phyloP scores from a whole-genome alignment of 1,140 invertebrate species.

The Luehdorfia chinensis region DNA sequence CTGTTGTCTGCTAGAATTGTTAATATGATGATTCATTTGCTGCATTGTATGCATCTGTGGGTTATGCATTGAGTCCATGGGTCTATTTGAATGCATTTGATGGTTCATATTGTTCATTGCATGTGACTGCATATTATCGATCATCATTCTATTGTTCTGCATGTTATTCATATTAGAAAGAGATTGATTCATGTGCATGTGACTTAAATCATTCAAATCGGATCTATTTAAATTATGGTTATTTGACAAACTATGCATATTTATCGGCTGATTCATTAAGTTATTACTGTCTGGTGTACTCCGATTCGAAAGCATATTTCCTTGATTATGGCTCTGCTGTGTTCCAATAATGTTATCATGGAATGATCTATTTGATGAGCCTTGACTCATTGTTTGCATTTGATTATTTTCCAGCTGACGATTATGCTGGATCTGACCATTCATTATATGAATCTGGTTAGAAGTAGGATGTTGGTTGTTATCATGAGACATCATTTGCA shows the following conservation, averaged over 20 bases:
- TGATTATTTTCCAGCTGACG: conserved; percentile 52
- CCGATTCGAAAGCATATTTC: conserved; percentile 53
- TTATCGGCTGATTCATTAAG: conserved; percentile 59
- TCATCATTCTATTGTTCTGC: conserved; percentile 69
- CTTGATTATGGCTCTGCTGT: conserved; percentile 52
- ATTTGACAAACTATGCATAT: conserved; percentile 55
- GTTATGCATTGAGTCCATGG: conserved; percentile 63
- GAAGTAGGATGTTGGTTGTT: conserved; percentile 43
- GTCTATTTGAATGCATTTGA: conserved; percentile 60
- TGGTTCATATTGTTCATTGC: conserved; percentile 54
- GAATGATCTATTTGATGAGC: conserved; percentile 47
- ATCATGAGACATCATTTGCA: conserved; percentile 63
- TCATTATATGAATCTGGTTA: conserved; percentile 70
- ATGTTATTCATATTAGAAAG: conserved; percentile 63
- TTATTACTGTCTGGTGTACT: conserved; percentile 53
- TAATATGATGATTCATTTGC: conserved; percentile 63
- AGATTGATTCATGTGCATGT: conserved; percentile 67
- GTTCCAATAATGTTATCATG: conserved; percentile 57
- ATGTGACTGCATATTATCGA: conserved; percentile 64
- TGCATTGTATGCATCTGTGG: conserved; percentile 65
- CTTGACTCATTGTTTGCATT: conserved; percentile 57
- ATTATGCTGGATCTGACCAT: conserved; percentile 68
- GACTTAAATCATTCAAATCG: conserved; percentile 58
- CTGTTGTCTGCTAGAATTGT: conserved; percentile 43
- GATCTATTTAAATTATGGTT: conserved; percentile 54